Conservation (phyloP, 2,888 invertebrate species). For the Hemicrepidius hirtus region DNA sequence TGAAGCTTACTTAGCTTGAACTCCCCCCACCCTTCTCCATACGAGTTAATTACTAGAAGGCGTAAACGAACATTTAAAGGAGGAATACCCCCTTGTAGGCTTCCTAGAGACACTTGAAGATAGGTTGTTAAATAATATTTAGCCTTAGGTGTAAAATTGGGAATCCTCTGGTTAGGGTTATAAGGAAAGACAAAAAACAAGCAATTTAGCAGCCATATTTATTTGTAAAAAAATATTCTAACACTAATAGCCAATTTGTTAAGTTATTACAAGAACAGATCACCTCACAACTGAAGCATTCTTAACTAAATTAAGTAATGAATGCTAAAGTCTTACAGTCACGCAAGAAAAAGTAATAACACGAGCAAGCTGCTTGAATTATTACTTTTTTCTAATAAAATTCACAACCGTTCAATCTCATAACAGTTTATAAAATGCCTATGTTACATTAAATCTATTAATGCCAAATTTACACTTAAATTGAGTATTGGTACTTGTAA, state of each 20-base stretch:
- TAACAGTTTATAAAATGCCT: conserved; percentile 54
- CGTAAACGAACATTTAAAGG: too few relatives aligned
- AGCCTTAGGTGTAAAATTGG: too few relatives aligned
- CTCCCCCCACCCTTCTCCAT: too few relatives aligned
- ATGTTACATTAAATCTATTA: conserved; percentile 53
- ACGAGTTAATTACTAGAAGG: too few relatives aligned
- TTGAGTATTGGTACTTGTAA: conserved; percentile 53
- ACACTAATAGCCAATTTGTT: conserved; percentile 80
- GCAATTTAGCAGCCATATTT: conserved; percentile 72
- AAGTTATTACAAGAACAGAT: conserved; percentile 61
- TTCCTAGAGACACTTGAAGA: too few relatives aligned
- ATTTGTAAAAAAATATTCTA: conserved; percentile 84
- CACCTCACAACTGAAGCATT: conserved; percentile 41
- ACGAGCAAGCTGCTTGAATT: conserved; percentile 14
- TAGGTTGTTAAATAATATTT: too few relatives aligned
- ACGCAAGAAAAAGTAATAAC: conserved; percentile 38
- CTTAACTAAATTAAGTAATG: conserved; percentile 15
- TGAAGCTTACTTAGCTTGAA: too few relatives aligned
- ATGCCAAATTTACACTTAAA: conserved; percentile 51
- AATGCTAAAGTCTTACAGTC: conserved; percentile 40
- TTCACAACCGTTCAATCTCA: conserved; percentile 51
- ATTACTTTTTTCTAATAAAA: conserved; percentile 36
- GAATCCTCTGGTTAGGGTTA: too few relatives aligned
- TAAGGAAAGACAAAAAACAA: not conserved
- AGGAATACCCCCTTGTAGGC: too few relatives aligned